Base-by-base conservation (phyloP, 2,113 vertebrate species). In the Mesoclemmys tuberculata region DNA sequence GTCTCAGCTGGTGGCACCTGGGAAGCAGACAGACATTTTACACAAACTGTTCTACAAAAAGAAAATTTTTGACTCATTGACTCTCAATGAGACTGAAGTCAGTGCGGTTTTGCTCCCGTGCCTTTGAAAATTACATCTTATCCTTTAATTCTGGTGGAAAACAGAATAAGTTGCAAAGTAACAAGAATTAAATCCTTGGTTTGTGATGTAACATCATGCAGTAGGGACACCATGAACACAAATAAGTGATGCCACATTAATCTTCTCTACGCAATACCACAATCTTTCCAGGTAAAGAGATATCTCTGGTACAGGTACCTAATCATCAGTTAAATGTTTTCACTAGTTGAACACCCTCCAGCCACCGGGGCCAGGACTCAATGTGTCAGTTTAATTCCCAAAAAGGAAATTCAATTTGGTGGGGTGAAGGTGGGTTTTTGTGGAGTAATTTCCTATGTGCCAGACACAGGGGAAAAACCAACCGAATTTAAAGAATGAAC, bases 1-100 rank as follows among this genome's bases (percentile, higher is more conserved):
- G 98, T 98, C 94, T 99, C 99, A 78, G 98, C 54, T 7, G 98
- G 97, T 0, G 97, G 98, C 51, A 98, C 97, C 98, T 98, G 97
- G 24, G 77, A 83, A 88, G 94, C 21, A 97, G 3, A 85, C 21
- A 97, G 3, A 85, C 35, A 96, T 75, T 89, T 96, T 92, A 94
- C 49, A 88, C 54, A 95, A 94, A 82, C 85, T 41, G 96, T 82
- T 26, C 14, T 41, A 24, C 46, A 26, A 52, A 31, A 21, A 61
- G 19, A 48, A 3, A 22, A 27, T 46, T 46, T 46, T 46, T 8
- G 27, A 10, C 56, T 26, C 56, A 29, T 19, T 1, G 4, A 21
- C 64, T 71, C n/a, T 38, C 64, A 38, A 26, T 7, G 41, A 48
- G 19, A 11, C 29, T 48, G 27, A 77, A 56, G 24, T 78, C 41